Conservation (phyloP, 1,140 invertebrate genomes). For the Panagrolaimus sp. region DNA sequence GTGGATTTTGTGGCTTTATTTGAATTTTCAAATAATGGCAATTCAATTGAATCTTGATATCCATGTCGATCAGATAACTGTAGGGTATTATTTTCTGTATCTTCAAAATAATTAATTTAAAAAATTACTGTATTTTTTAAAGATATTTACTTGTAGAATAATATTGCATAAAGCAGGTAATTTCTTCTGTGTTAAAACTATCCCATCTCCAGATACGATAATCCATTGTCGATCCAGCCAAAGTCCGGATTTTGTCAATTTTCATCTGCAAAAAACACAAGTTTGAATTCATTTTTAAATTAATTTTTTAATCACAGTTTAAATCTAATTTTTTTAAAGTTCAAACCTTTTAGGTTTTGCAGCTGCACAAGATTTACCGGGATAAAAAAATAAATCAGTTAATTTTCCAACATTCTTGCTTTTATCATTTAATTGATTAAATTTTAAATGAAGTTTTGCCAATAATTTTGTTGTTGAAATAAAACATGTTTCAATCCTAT, state of each 20-base stretch:
- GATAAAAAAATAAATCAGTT: slow-evolving; percentile 75
- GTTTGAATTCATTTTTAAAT: slow-evolving; percentile 1
- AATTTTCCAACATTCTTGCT: slow-evolving; percentile 46
- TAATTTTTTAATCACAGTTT: neutral
- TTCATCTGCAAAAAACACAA: no score
- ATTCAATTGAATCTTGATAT: slow-evolving; percentile 10
- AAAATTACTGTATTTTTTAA: slow-evolving; percentile 15
- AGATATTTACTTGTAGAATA: slow-evolving; percentile 63
- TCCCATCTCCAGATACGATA: slow-evolving; percentile 73
- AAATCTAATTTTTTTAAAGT: no score
- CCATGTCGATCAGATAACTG: slow-evolving; percentile 69
- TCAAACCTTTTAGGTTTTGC: slow-evolving; percentile 65
- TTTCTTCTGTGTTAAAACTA: slow-evolving; percentile 80
- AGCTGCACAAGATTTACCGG: slow-evolving; percentile 83
- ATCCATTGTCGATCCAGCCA: slow-evolving; percentile 86
- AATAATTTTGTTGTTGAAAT: neutral
- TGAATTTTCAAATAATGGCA: neutral
- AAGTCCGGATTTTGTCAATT: slow-evolving; percentile 70
- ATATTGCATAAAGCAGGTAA: slow-evolving; percentile 75
- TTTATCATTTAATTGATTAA: slow-evolving; percentile 19
- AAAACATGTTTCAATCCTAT: slow-evolving; percentile 45
- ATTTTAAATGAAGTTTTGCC: slow-evolving; percentile 2
- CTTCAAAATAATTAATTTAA: slow-evolving; percentile 63
- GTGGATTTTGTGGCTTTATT: slow-evolving; percentile 15
- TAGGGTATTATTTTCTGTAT: slow-evolving; percentile 67